Evolutionary conservation across 2,888 invertebrate genomes (phyloP), one percentile per base, ranked within the genome.

Genomic region (Salticus scenicus): DNA sequence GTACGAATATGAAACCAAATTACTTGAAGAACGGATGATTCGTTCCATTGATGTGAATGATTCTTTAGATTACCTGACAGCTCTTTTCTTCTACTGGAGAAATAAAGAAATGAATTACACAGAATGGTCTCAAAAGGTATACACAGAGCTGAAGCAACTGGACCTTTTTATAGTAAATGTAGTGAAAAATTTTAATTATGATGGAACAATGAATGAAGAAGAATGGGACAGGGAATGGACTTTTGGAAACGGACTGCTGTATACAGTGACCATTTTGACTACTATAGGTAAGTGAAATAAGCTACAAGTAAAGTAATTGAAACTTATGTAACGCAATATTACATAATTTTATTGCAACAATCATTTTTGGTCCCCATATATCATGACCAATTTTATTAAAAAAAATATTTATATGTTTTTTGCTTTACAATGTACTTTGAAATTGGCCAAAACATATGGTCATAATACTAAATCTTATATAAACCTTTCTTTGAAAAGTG

Each of bases 241-340:
- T 1, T 89, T 90, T 71, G 63, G 89, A 10, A 90, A 89, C 30
- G 87, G 90, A 12, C 76, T 90, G 10, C 88, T 90, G 20, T 90
- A 89, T 83, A 88, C 89, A 14, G 88, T 90, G 47, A 89, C 89
- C 67, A 89, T 89, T 42, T 89, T 90, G 30, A 89, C 89, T 7
- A 89, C 90, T 28, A 90, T 90, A 47, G 90, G 90, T 90, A 87
- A 87, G 79, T 66, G 0, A n/a, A n/a, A n/a, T n/a, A n/a, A n/a
- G n/a, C n/a, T n/a, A n/a, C n/a, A n/a, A n/a, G n/a, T n/a, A n/a
- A n/a, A n/a, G n/a, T n/a, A n/a, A n/a, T n/a, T n/a, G n/a, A n/a
- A n/a, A n/a, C n/a, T n/a, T n/a, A n/a, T n/a, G n/a, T n/a, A n/a
- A n/a, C n/a, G n/a, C n/a, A n/a, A n/a, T n/a, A n/a, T n/a, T n/a